These are phyloP conservation scores for Andrena fulva DNA, from an alignment of 2,888 invertebrate genomes.

Conservation along the genomic window DNA sequence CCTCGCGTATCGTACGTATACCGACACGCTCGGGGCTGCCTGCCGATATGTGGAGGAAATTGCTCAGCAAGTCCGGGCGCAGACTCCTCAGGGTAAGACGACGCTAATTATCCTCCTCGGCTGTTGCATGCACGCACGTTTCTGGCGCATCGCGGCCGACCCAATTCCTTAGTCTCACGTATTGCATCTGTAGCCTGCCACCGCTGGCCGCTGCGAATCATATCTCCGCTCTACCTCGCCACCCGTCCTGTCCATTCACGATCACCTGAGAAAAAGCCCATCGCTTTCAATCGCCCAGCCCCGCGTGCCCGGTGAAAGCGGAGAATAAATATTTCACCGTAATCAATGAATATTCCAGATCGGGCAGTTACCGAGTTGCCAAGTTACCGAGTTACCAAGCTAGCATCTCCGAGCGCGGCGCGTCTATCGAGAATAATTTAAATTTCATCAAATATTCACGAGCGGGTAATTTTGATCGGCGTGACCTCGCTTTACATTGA, in stretches of 20 bases:
- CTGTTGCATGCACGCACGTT: slow-evolving; percentile 50
- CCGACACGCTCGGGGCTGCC: neutral
- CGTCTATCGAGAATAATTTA: slow-evolving; percentile 3
- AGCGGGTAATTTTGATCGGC: slow-evolving; percentile 13
- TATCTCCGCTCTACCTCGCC: neutral
- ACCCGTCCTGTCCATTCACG: too few relatives aligned
- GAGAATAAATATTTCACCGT: too few relatives aligned
- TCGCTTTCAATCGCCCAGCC: too few relatives aligned
- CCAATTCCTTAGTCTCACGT: slow-evolving; percentile 50
- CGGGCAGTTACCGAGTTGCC: neutral
- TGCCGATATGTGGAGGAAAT: slow-evolving; percentile 79
- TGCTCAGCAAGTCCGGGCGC: slow-evolving; percentile 80
- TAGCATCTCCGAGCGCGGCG: too few relatives aligned
- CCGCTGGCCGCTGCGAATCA: neutral
- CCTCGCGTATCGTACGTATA: neutral
- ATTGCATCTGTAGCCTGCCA: slow-evolving; percentile 22
- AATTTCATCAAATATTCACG: slow-evolving; percentile 27
- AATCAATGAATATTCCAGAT: too few relatives aligned
- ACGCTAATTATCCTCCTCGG: slow-evolving; percentile 20
- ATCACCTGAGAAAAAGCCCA: too few relatives aligned
- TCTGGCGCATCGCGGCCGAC: slow-evolving; percentile 54
- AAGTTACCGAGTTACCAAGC: neutral
- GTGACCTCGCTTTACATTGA: slow-evolving; percentile 45
- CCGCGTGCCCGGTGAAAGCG: too few relatives aligned
- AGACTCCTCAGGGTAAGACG: slow-evolving; percentile 81